phyloP scores from a whole-genome alignment of 2,888 invertebrate species.

The Sinopyrophorus schimmeli region DNA sequence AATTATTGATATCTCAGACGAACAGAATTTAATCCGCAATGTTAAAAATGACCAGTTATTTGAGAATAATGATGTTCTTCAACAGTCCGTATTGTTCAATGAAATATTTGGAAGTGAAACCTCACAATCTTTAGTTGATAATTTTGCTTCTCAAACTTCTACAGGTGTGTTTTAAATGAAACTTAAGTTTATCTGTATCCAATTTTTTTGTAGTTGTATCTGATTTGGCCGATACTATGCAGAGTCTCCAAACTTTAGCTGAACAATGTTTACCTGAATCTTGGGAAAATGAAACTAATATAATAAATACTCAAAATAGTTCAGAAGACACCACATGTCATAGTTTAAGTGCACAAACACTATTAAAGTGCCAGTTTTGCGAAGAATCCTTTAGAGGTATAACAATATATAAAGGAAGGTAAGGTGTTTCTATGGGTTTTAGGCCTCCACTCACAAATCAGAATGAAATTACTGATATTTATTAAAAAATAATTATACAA shows the following conservation, averaged over 20 bases:
- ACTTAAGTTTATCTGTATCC: neutral
- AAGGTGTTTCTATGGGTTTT: no score
- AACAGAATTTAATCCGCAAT: conserved; percentile 39
- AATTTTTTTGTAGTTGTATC: conserved; percentile 15
- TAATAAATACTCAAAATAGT: conserved; percentile 43
- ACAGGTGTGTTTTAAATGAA: conserved; percentile 38
- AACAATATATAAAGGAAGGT: no score
- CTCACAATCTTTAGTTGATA: conserved; percentile 49
- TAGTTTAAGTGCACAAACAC: conserved; percentile 46
- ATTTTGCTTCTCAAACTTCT: conserved; percentile 47
- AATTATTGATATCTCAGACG: conserved; percentile 37
- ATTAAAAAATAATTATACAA: no score
- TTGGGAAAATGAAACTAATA: conserved; percentile 51
- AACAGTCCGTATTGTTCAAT: conserved; percentile 50
- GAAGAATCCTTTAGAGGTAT: conserved; percentile 51
- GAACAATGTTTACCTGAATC: conserved; percentile 54
- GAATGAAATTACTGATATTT: no score
- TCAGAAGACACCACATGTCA: conserved; percentile 43
- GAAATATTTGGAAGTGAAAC: conserved; percentile 52
- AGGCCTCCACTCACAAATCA: no score
- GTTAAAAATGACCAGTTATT: conserved; percentile 48
- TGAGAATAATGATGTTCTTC: conserved; percentile 47
- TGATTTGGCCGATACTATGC: conserved; percentile 54
- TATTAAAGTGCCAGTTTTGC: conserved; percentile 53
- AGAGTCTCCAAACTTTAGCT: conserved; percentile 53